These are phyloP conservation scores for Neomorphus geoffroyi DNA, from an alignment of 2,797 vertebrate species.

Conservation along the genomic window DNA sequence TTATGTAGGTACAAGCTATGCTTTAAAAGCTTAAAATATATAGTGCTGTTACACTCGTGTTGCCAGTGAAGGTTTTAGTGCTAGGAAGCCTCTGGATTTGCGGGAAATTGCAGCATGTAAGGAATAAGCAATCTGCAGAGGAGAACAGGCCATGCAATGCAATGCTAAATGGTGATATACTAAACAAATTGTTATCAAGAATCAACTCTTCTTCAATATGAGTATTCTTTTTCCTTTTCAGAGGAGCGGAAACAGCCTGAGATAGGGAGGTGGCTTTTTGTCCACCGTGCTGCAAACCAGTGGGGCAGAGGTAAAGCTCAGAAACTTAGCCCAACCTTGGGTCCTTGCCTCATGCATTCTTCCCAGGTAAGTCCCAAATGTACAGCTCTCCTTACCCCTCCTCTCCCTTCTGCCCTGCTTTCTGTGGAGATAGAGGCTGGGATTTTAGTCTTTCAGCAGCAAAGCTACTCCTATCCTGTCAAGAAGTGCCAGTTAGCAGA, in stretches of 20 bases:
- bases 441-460: not conserved
- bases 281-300: not conserved
- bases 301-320: not conserved
- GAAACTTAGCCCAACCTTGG: not conserved
- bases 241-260: not conserved
- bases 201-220: not conserved
- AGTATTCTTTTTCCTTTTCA: not conserved
- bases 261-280: not conserved
- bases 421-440: not conserved
- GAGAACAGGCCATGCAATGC: not conserved
- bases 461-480: not conserved
- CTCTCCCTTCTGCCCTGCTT: not conserved
- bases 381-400: rapidly evolving
- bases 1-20: not conserved
- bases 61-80: not conserved
- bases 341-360: not conserved
- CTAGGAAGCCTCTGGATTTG: not conserved
- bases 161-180: not conserved
- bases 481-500: not conserved
- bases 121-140: not conserved
- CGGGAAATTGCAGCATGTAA: not conserved
- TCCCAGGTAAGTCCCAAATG: rapidly evolving
- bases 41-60: not conserved
- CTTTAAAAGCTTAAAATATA: not conserved
- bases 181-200: not conserved